Evolutionary conservation across 1,140 invertebrate species (phyloP), one percentile per base, ranked within the genome.

Genomic region (Pygmarrhopalites habei): DNA sequence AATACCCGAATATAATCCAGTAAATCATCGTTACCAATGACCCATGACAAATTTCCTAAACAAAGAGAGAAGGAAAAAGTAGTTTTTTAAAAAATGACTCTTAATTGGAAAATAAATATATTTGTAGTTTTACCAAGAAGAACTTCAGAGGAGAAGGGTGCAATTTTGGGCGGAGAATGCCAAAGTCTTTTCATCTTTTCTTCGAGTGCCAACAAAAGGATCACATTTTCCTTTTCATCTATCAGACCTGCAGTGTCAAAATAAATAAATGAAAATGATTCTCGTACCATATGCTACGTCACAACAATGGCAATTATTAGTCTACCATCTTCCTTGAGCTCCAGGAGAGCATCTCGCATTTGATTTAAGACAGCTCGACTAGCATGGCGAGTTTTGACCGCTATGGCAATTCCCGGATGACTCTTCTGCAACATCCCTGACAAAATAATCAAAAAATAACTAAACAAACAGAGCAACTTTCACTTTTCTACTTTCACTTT

Each of bases 341-440:
- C 72, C 30, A 72, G 63, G 17, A 78, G 68, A 23, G 70, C 72
- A 21, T 77, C 73, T 46, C 73, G 64, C 58, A 78, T 69, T 30
- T 75, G 74, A 65, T 80, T 80, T 4, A 80, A 69, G 4, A 79
- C 75, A 59, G 73, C 73, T 49, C 78, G 68, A 55, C 74, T 75
- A 12, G 78, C 77, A 43, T 79, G 78, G 1, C 77, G 69, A 3
- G 78, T 79, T 67, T 80, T 79, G 5, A 79, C 76, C 7, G 77
- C 76, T 41, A 78, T 70, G 0, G 77, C 78, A 55, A 80, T 75
- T 26, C 75, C 76, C 21, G 77, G 78, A 65, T 77, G 73, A 26
- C 74, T 64, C 53, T 76, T 75, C 65, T 78, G 75, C 21, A 79
- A 64, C 41, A 71, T 39, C 28, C 63, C 62, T 58, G n/a, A n/a